Evolutionary conservation across 1,140 invertebrate genomes (phyloP).

Genomic region (Leguminivora glycinivorella): DNA sequence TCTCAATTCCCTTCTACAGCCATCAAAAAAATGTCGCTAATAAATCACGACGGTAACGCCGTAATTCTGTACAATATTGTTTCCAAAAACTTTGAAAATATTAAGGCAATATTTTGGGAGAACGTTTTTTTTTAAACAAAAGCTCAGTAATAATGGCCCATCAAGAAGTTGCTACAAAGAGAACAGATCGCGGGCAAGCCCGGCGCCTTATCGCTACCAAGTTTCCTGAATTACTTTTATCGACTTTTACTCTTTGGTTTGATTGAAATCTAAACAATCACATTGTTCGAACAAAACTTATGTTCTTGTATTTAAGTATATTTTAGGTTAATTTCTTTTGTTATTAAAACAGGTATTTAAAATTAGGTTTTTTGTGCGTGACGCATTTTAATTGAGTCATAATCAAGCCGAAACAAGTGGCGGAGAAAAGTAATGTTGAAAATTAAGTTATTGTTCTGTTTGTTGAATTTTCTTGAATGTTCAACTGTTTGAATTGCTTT

Average conservation of each 20-base stretch:
- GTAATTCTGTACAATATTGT: constrained; percentile 14
- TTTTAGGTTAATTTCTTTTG: not conserved
- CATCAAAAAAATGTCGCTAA: constrained; percentile 37
- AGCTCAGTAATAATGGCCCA: constrained; percentile 46
- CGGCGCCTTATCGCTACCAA: constrained; percentile 48
- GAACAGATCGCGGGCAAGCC: constrained; percentile 44
- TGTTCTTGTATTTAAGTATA: not conserved
- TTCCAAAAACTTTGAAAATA: constrained; percentile 41
- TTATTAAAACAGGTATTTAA: not conserved
- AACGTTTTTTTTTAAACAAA: constrained; percentile 52
- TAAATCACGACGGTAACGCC: constrained; percentile 3
- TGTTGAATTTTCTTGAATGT: not conserved
- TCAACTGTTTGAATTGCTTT: not conserved
- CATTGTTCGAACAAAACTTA: constrained; percentile 28
- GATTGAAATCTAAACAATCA: constrained; percentile 40
- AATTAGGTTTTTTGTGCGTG: constrained; percentile 13
- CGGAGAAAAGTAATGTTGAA: not conserved
- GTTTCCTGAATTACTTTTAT: constrained; percentile 53
- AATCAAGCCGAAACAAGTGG: constrained; percentile 12
- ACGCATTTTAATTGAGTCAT: constrained; percentile 1
- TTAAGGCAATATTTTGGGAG: constrained; percentile 56
- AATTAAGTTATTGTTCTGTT: constrained; percentile 9
- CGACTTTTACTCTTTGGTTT: constrained; percentile 47
- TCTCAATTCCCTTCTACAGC: constrained; percentile 40
- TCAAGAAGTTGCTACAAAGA: constrained; percentile 47